Percentiles rank a stretch among this genome's conserved stretches.
These are phyloP conservation scores for Hypselothyrea guttata DNA, from an alignment of 2,888 invertebrate genomes.

Conservation along the genomic window DNA sequence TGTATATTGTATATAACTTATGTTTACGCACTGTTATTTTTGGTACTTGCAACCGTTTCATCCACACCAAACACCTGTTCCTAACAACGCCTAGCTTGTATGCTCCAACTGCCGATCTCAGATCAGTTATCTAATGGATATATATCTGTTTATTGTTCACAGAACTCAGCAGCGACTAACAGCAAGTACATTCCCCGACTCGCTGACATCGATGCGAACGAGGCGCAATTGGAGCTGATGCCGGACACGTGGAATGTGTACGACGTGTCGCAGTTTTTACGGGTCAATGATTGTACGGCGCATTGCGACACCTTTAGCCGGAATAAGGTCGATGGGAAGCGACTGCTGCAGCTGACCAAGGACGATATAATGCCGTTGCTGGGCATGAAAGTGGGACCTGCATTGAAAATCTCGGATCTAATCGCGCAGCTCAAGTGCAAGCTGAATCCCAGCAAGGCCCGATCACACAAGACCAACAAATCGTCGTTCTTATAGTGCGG, in stretches of 20 bases:
- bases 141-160: neutral
- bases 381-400: constrained; percentile 97
- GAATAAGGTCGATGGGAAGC: constrained; percentile 91
- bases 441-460: constrained; percentile 81
- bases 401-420: constrained; percentile 95
- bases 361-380: constrained; percentile 94
- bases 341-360: constrained; percentile 90
- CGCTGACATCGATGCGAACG: constrained; percentile 80
- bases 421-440: constrained; percentile 95
- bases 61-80: constrained; percentile 15
- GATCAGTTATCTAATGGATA: no score
- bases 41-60: constrained; percentile 68
- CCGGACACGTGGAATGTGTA: constrained; percentile 90
- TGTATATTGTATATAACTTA: constrained; percentile 59
- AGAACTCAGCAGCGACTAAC: constrained; percentile 83
- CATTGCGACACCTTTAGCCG: constrained; percentile 87
- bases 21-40: constrained; percentile 74
- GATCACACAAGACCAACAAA: constrained; percentile 85
- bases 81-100: constrained; percentile 9
- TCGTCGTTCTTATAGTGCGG: constrained; percentile 86
- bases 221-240: constrained; percentile 77
- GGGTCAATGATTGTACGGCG: constrained; percentile 92
- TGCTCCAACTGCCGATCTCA: neutral
- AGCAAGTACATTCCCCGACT: constrained; percentile 85
- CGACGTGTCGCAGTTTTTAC: constrained; percentile 94